Evolutionary conservation across 2,888 invertebrate species (phyloP).

Genomic region (Cactoblastis cactorum): DNA sequence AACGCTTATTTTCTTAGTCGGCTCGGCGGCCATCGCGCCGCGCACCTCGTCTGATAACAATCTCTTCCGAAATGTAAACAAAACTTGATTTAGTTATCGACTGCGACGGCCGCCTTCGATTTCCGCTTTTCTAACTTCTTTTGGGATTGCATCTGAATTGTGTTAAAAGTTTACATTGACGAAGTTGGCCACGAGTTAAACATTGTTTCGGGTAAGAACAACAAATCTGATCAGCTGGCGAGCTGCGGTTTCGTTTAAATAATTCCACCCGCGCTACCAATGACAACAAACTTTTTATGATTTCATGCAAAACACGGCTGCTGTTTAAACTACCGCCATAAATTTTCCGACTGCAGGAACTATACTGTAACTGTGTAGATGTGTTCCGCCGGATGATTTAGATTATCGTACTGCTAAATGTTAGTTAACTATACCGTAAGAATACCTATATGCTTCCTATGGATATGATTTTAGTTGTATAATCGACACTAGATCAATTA

Average conservation of each 20-base stretch:
- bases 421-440: not conserved
- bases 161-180: constrained; percentile 62
- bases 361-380: constrained; percentile 23
- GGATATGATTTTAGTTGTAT: constrained; percentile 4
- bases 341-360: constrained; percentile 25
- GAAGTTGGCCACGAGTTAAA: constrained; percentile 47
- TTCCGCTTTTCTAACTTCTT: constrained; percentile 51
- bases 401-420: constrained; percentile 9
- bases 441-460: not conserved
- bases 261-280: constrained; percentile 15
- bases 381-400: constrained; percentile 24
- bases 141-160: constrained; percentile 57
- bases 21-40: constrained; percentile 39
- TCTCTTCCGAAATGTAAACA: constrained; percentile 58
- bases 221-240: constrained; percentile 40
- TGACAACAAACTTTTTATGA: constrained; percentile 20
- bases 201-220: constrained; percentile 49
- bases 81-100: constrained; percentile 59
- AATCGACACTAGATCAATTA: constrained; percentile 46
- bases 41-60: constrained; percentile 49
- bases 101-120: constrained; percentile 44
- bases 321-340: constrained; percentile 25
- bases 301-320: constrained; percentile 18
- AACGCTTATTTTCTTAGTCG: constrained; percentile 60
- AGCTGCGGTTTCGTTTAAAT: constrained; percentile 21